phyloP scores from a whole-genome alignment of 2,113 vertebrate genomes.

The Hylia prasina region DNA sequence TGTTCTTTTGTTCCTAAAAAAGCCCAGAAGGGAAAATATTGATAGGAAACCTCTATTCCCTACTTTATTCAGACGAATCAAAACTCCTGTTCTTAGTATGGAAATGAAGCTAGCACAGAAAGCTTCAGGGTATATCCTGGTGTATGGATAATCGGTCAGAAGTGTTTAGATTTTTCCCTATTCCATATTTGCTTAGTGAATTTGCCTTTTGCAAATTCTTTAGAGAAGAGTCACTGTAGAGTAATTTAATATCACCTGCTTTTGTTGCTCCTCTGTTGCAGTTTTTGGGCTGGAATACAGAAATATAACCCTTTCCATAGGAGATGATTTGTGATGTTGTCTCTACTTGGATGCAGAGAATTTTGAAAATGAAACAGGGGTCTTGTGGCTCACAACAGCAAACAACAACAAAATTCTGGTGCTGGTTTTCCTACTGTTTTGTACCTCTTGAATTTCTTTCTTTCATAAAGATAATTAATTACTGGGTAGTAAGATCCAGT shows the following conservation, averaged over 20 bases:
- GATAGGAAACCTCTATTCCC: neutral
- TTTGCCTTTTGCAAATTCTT: neutral
- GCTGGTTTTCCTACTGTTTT: neutral
- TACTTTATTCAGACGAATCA: neutral
- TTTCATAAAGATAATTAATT: neutral
- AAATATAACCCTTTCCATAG: neutral
- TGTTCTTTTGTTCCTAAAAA: neutral
- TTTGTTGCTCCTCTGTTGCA: neutral
- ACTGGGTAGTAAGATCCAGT: neutral
- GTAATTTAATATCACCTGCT: neutral
- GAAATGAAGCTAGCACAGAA: neutral
- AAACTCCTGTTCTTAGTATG: neutral
- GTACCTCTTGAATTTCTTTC: neutral
- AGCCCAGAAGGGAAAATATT: neutral
- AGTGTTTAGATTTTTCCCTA: neutral
- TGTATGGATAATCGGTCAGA: neutral
- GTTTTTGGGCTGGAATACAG: neutral
- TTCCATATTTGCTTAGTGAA: neutral
- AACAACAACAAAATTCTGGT: rapidly evolving
- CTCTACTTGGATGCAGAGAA: neutral
- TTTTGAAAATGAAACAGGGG: neutral
- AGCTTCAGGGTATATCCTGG: neutral
- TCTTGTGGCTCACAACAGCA: neutral
- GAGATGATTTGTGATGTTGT: neutral
- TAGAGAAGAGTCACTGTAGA: neutral